A percentile compares a stretch with the other conserved stretches of the same genome.
Evolutionary conservation across 2,113 vertebrate species (phyloP).

Genomic region (Mixornis gularis): DNA sequence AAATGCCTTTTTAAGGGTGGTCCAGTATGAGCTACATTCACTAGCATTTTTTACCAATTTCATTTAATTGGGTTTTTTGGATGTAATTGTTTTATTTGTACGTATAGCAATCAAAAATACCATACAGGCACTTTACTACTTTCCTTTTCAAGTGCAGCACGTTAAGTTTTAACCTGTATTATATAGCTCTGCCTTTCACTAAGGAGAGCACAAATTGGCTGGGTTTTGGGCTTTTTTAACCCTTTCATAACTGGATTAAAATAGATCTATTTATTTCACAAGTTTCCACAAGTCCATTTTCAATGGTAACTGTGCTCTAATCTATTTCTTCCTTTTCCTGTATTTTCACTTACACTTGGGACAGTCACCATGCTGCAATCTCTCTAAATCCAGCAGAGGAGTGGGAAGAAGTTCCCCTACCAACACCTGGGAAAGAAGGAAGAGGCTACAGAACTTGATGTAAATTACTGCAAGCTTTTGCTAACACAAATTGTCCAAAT

Average conservation of each 20-base stretch:
- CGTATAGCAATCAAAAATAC: neutral
- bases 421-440: neutral
- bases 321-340: neutral
- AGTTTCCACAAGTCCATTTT: neutral
- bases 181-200: neutral
- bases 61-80: neutral
- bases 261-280: neutral
- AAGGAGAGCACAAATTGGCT: neutral
- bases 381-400: neutral
- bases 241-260: neutral
- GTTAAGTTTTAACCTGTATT: neutral
- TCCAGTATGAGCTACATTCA: neutral
- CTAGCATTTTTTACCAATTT: neutral
- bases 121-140: neutral
- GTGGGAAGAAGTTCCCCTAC: neutral
- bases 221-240: fast-evolving
- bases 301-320: neutral
- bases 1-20: neutral
- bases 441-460: neutral
- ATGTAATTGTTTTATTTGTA: neutral
- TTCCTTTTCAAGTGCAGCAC: neutral
- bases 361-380: neutral
- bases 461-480: neutral
- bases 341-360: neutral
- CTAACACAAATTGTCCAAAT: neutral